These are phyloP conservation scores for Setophaga coronata DNA, from an alignment of 2,113 vertebrate species.

Conservation along the genomic window DNA sequence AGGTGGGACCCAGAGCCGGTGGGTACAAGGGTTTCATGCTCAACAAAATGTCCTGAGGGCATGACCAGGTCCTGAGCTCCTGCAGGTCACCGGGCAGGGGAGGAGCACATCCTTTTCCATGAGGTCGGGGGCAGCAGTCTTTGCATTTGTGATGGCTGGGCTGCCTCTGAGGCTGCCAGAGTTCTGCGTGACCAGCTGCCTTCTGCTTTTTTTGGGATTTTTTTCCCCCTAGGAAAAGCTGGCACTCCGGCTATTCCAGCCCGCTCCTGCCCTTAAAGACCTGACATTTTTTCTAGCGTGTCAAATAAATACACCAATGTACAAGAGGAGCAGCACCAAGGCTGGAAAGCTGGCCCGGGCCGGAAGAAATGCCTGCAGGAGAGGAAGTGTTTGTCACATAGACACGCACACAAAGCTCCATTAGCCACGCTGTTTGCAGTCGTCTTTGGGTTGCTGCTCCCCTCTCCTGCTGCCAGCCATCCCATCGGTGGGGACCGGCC, in stretches of 20 bases:
- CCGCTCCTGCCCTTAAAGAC: not conserved
- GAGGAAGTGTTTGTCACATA: conserved; percentile 31
- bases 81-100: not conserved
- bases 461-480: not conserved
- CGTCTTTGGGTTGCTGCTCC: not conserved
- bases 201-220: not conserved
- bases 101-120: not conserved
- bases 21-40: not conserved
- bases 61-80: not conserved
- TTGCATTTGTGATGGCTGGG: not conserved
- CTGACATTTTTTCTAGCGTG: not conserved
- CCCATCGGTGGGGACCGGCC: conserved; percentile 22
- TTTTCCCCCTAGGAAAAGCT: not conserved
- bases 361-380: not conserved
- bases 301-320: not conserved
- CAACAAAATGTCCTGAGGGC: not conserved
- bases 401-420: not conserved
- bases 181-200: not conserved
- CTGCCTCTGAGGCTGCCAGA: not conserved
- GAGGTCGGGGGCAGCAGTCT: not conserved
- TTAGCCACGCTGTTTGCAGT: not conserved
- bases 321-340: not conserved
- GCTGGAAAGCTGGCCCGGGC: not conserved
- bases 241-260: not conserved
- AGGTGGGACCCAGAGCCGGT: not conserved